Conservation (phyloP, 2,113 vertebrate genomes). For the Kryptolebias marmoratus region DNA sequence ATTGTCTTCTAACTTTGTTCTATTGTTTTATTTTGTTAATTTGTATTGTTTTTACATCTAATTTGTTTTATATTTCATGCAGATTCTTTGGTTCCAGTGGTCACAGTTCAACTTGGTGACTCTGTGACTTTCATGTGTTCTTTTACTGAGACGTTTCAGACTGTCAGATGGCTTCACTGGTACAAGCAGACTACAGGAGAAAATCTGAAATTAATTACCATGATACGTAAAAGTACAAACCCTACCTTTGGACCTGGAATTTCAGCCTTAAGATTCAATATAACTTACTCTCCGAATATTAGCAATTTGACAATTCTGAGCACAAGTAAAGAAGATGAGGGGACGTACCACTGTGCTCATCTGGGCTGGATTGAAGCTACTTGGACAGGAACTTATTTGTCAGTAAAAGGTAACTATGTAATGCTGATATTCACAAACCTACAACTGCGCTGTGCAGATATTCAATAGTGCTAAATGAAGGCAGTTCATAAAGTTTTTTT, state of each 20-base stretch:
- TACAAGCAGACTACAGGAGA: conserved; percentile 28
- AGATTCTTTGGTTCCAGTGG: conserved; percentile 19
- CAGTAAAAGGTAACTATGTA: conserved; percentile 21
- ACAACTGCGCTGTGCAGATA: no score
- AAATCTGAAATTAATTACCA: background rate
- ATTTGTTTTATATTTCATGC: background rate
- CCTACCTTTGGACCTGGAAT: fast-evolving
- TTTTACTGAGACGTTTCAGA: fast-evolving
- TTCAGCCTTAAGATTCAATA: background rate
- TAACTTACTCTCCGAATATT: fast-evolving
- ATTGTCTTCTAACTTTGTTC: no score
- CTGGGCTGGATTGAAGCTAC: background rate
- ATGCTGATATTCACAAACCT: no score
- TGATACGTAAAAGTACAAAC: background rate
- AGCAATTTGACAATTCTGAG: conserved; percentile 20
- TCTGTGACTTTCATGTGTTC: conserved; percentile 3
- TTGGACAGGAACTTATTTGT: conserved; percentile 22
- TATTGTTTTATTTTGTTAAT: no score
- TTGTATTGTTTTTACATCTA: no score
- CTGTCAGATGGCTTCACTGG: background rate
- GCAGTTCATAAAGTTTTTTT: no score
- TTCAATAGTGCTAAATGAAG: no score
- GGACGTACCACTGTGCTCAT: conserved; percentile 28
- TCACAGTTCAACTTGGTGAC: conserved; percentile 18
- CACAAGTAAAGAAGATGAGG: conserved; percentile 20